Evolutionary conservation across 2,797 vertebrate species (phyloP), one percentile per base, ranked within the genome.

Genomic region (Pitangus sulphuratus): DNA sequence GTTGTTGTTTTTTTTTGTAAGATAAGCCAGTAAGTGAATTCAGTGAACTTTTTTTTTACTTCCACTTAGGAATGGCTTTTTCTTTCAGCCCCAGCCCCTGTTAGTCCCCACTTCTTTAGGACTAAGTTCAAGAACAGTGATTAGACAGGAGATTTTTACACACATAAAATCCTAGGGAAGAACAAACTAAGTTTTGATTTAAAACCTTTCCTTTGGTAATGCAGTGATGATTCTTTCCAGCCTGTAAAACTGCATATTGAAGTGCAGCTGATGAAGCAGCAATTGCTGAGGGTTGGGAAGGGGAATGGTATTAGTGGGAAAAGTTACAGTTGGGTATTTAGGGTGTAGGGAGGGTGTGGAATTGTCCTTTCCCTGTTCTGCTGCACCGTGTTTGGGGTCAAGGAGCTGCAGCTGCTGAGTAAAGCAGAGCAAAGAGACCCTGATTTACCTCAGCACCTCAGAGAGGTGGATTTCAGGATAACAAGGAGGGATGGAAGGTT

Each of bases 321-420:
- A 66, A 58, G 20, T 74, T 61, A 12, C 30, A 25, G 51, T 26
- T 8, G 0, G 4, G 0, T 31, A 2, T 30, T 74, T 5, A 22
- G 53, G 35, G 35, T 89, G 22, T 15, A 7, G 51, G 11, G 35
- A 39, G 66, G 50, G 60, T 12, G 5, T 53, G 82, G 39, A 51
- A 22, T 20, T 35, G 26, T 51, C 50, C 17, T 51, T 51, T 51
- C 66, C 54, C 28, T 33, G 37, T 45, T 61, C 31, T 3, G 4
- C 33, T 40, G 39, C 22, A 0, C 60, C 14, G 13, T 1, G 0
- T 54, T 37, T 40, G 50, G 50, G 21, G 31, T 69, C 33, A 15
- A 47, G 61, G 25, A 75, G 28, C 50, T 51, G 28, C 28, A 30
- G 50, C 50, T 51, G 61, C 8, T 22, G 54, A 56, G 26, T 13